These are phyloP conservation scores for Probosciger aterrimus DNA, from an alignment of 2,113 vertebrate species.

Conservation along the genomic window DNA sequence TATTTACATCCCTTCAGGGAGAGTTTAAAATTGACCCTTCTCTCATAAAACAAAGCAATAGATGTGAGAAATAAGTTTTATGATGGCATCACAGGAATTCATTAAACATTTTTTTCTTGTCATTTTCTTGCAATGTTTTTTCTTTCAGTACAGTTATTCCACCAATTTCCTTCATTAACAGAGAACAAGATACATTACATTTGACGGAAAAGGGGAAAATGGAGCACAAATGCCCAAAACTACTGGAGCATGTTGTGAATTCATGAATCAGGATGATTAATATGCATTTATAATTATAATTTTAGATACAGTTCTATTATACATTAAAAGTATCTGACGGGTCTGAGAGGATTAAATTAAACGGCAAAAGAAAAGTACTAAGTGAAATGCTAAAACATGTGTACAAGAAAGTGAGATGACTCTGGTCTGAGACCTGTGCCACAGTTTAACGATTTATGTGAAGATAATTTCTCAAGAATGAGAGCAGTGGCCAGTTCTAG, in stretches of 20 bases:
- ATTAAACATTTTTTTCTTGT: not conserved
- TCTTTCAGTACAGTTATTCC: not conserved
- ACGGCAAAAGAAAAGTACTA: not conserved
- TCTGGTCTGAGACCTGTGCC: not conserved
- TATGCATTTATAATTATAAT: not conserved
- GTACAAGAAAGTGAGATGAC: not conserved
- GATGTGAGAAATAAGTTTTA: not conserved
- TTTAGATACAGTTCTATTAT: not conserved
- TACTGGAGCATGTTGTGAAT: not conserved
- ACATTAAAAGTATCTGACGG: not conserved
- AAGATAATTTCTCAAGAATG: not conserved
- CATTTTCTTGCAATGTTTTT: not conserved
- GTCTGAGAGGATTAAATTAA: not conserved
- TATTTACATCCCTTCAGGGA: conserved; percentile 36
- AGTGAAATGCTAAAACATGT: accelerated
- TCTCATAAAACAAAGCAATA: conserved; percentile 43
- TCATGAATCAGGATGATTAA: not conserved
- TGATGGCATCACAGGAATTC: not conserved
- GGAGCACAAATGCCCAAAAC: not conserved
- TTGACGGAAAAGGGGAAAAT: not conserved
- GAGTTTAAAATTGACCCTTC: conserved; percentile 9
- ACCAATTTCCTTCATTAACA: not conserved
- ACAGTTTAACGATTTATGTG: not conserved
- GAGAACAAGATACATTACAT: not conserved
- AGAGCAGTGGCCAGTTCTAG: not conserved